A percentile compares a stretch with the other conserved stretches of the same genome.
Conservation (phyloP, 2,888 invertebrate genomes). For the Uloborus plumipes region DNA sequence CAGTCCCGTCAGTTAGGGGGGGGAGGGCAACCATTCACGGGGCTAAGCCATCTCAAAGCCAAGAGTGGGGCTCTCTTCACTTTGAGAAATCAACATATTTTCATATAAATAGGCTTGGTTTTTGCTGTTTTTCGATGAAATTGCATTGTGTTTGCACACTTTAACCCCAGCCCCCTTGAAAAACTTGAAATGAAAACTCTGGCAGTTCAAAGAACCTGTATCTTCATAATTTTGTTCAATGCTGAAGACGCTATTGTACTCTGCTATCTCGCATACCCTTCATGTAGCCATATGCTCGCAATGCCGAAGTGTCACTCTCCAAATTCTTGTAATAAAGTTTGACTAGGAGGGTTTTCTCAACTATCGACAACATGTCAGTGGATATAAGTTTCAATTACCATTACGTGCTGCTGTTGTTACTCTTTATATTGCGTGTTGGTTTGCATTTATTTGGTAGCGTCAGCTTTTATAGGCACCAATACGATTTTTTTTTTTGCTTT, state of each 20-base stretch:
- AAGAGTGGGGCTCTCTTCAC: no score
- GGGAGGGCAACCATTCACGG: no score
- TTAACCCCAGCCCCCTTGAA: no score
- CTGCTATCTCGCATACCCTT: slow-evolving; percentile 1
- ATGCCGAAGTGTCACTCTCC: slow-evolving; percentile 6
- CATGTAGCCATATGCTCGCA: slow-evolving; percentile 11
- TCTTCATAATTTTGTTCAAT: slow-evolving; percentile 5
- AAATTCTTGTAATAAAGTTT: slow-evolving; percentile 13
- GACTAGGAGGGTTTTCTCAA: slow-evolving; percentile 15
- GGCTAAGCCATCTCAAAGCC: no score
- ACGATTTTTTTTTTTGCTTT: no score
- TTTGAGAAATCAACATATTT: no score
- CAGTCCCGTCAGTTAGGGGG: slow-evolving; percentile 15
- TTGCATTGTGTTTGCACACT: no score
- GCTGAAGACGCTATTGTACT: neutral
- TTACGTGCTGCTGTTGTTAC: slow-evolving; percentile 7
- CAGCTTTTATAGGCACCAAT: no score
- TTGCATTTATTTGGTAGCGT: no score
- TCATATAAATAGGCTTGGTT: no score
- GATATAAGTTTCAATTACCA: slow-evolving; percentile 6
- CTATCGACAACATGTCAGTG: slow-evolving; percentile 6
- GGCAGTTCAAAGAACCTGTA: slow-evolving; percentile 19
- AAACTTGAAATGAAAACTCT: no score
- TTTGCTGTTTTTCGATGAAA: no score
- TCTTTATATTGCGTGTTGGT: slow-evolving; percentile 2